Evolutionary conservation across 2,888 invertebrate species (phyloP).

Genomic region (Ormyrus nitidulus): DNA sequence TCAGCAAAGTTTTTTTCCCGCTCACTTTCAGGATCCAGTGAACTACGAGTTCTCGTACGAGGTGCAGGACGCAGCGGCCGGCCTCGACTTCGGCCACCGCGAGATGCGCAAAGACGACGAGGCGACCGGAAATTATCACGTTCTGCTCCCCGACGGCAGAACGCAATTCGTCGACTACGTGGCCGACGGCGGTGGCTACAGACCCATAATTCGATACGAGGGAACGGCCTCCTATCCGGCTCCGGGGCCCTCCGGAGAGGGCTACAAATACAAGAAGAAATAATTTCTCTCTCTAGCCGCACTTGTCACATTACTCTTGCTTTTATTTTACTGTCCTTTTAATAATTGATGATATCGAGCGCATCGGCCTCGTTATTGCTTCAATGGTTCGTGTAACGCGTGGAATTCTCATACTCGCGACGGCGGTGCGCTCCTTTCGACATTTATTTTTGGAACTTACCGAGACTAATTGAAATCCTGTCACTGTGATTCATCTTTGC

Average conservation of each 20-base stretch:
- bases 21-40: slow-evolving; percentile 77
- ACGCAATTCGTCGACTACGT: slow-evolving; percentile 82
- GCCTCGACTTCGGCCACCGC: slow-evolving; percentile 81
- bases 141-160: slow-evolving; percentile 81
- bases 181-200: slow-evolving; percentile 80
- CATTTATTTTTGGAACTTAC: too few relatives aligned
- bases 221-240: slow-evolving; percentile 72
- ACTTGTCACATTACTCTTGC: too few relatives aligned
- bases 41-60: slow-evolving; percentile 82
- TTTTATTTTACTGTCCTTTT: too few relatives aligned
- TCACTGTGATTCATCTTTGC: background rate
- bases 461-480: background rate
- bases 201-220: slow-evolving; percentile 79
- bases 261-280: slow-evolving; percentile 66
- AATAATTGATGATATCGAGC: too few relatives aligned
- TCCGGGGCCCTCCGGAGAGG: slow-evolving; percentile 62
- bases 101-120: slow-evolving; percentile 81
- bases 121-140: slow-evolving; percentile 81
- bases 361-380: too few relatives aligned
- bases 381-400: too few relatives aligned
- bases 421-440: too few relatives aligned
- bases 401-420: too few relatives aligned
- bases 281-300: background rate
- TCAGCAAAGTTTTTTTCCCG: too few relatives aligned
- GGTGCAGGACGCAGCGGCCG: slow-evolving; percentile 79